Percentiles rank a stretch among this genome's conserved stretches.
Conservation (phyloP, 2,888 invertebrate species). For the Caenorhabditis sp. region DNA sequence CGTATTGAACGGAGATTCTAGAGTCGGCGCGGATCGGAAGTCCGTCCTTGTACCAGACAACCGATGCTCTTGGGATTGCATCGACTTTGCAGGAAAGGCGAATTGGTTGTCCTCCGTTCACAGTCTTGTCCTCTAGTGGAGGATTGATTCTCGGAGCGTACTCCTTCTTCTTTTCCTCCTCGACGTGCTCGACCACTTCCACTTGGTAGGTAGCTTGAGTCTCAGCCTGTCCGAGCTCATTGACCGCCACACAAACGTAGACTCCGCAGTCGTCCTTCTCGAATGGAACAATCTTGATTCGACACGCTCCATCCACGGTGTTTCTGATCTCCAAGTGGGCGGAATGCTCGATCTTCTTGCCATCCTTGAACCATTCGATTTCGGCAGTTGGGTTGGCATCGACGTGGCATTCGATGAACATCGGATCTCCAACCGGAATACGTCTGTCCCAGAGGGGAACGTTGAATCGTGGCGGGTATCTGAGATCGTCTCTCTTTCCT, state of each 20-base stretch:
- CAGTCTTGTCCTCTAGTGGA: conserved; percentile 79
- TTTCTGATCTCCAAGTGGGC: conserved; percentile 74
- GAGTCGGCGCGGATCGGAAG: conserved; percentile 71
- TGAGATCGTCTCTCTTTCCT: conserved; percentile 68
- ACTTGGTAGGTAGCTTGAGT: conserved; percentile 72
- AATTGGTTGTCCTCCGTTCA: conserved; percentile 77
- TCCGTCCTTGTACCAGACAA: conserved; percentile 79
- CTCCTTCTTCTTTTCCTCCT: conserved; percentile 69
- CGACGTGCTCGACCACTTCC: conserved; percentile 69
- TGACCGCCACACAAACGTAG: conserved; percentile 83
- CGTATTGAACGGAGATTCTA: conserved; percentile 64
- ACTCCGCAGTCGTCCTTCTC: conserved; percentile 82
- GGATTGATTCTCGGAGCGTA: conserved; percentile 79
- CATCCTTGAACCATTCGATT: conserved; percentile 74
- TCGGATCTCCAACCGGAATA: conserved; percentile 68
- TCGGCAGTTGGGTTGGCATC: conserved; percentile 77
- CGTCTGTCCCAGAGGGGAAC: conserved; percentile 85
- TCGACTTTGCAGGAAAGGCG: conserved; percentile 80
- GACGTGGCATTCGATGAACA: conserved; percentile 79
- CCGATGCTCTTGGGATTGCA: conserved; percentile 80
- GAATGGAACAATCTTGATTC: conserved; percentile 72
- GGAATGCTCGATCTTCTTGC: conserved; percentile 80
- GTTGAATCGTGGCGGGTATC: conserved; percentile 86
- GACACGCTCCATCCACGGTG: conserved; percentile 76
- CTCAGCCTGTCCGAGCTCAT: conserved; percentile 79